These are phyloP conservation scores for Galaxea fascicularis DNA, from an alignment of 92 coral and sea anemone genomes.

Conservation along the genomic window DNA sequence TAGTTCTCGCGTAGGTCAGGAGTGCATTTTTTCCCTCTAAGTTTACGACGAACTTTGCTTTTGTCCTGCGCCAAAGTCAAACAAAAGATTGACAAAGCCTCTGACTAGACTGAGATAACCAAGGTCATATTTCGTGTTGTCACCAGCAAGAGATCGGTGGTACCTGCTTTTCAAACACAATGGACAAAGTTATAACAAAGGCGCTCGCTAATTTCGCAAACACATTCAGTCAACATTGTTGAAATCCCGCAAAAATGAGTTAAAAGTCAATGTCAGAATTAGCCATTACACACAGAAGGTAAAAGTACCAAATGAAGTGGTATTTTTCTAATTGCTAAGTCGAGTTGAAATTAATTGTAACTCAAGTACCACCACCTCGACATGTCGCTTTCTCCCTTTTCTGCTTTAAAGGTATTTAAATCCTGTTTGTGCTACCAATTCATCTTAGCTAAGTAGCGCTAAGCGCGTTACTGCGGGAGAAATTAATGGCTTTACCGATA, in stretches of 20 bases:
- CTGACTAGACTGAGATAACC: not conserved
- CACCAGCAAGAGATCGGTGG: conserved; percentile 23
- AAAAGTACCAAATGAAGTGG: not conserved
- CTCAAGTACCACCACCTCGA: not conserved
- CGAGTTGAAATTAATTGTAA: conserved; percentile 13
- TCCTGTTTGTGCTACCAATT: not conserved
- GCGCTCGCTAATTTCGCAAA: not conserved
- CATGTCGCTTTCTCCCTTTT: not conserved
- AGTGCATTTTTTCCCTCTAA: no score
- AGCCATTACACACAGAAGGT: not conserved
- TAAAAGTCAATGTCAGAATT: not conserved
- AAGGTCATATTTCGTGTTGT: not conserved
- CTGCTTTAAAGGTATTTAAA: not conserved
- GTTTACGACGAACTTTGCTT: no score
- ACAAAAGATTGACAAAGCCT: not conserved
- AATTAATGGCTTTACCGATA: not conserved
- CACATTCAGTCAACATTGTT: conserved; percentile 2
- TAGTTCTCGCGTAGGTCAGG: no score
- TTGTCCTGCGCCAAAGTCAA: no score
- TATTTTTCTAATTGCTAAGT: not conserved
- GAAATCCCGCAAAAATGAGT: not conserved
- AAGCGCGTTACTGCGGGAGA: not conserved
- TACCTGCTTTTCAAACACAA: conserved; percentile 28
- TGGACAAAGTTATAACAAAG: conserved; percentile 15
- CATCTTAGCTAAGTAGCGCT: not conserved